phyloP scores from a whole-genome alignment of 2,888 invertebrate genomes.

The Athetis lepigone region DNA sequence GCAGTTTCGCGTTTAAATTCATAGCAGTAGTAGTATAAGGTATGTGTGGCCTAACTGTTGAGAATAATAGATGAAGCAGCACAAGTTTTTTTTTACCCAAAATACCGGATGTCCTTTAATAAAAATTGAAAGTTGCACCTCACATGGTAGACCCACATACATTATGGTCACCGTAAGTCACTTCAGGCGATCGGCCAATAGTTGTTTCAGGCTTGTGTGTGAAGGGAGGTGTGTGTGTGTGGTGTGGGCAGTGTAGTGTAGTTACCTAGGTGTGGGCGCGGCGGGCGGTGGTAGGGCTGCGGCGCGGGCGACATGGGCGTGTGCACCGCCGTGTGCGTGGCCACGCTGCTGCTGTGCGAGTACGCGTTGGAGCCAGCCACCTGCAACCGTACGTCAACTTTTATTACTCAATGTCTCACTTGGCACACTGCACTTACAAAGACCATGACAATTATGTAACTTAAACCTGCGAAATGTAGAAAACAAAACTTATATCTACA shows the following conservation, averaged over 20 bases:
- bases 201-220: conserved; percentile 2
- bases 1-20: no score
- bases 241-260: not conserved
- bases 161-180: not conserved
- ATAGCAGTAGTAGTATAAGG: no score
- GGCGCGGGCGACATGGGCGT: conserved; percentile 88
- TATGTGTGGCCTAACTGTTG: no score
- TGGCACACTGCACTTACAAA: not conserved
- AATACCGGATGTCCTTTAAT: no score
- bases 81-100: no score
- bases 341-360: conserved; percentile 74
- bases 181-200: conserved; percentile 10
- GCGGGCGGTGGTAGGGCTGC: conserved; percentile 87
- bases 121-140: not conserved
- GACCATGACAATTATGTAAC: not conserved
- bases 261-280: conserved; percentile 85
- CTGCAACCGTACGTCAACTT: conserved; percentile 48
- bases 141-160: not conserved
- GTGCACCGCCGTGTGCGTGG: conserved; percentile 85
- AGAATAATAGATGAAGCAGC: no score
- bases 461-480: no score
- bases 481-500: no score
- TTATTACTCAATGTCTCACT: not conserved
- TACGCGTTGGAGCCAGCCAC: conserved; percentile 85
- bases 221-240: not conserved